phyloP scores from a whole-genome alignment of 2,888 invertebrate species.

The Chalcosyrphus nemorum region DNA sequence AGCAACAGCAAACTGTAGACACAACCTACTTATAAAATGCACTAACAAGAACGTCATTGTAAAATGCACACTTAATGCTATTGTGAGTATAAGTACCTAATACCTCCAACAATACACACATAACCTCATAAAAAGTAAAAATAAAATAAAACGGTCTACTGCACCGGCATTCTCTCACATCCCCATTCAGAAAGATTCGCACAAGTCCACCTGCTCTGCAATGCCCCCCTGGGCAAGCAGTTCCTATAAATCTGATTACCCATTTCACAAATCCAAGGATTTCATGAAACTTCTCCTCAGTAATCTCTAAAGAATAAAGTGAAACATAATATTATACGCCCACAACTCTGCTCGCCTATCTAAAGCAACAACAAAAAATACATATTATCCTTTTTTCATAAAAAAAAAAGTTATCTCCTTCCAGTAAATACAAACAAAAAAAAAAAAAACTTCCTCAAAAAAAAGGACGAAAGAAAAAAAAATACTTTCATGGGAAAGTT shows the following conservation, averaged over 20 bases:
- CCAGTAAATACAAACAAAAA: not conserved
- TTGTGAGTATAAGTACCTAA: too few species aligned
- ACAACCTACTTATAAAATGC: too few species aligned
- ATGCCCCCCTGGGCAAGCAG: not conserved
- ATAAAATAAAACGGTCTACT: too few species aligned
- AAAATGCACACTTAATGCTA: too few species aligned
- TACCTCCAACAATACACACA: not conserved
- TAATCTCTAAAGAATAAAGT: constrained; percentile 27
- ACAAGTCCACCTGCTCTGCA: not conserved
- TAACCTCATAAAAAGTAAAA: too few species aligned
- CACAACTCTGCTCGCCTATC: not conserved
- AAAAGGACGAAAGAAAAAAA: constrained; percentile 7
- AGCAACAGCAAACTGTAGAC: too few species aligned
- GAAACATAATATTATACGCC: constrained; percentile 16
- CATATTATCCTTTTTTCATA: not conserved
- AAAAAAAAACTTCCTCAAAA: not conserved
- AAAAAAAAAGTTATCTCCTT: constrained; percentile 7
- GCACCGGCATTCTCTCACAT: not conserved
- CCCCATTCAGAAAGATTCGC: not conserved
- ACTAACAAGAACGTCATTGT: too few species aligned
- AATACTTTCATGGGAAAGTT: constrained; percentile 13
- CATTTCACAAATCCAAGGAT: constrained; percentile 16
- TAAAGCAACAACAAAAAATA: not conserved
- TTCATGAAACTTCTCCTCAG: not conserved
- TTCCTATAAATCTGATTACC: constrained; percentile 27